A percentile compares a stretch with the other conserved stretches of the same genome.
Evolutionary conservation across 2,113 vertebrate genomes (phyloP).

Genomic region (Odontophorus gujanensis): DNA sequence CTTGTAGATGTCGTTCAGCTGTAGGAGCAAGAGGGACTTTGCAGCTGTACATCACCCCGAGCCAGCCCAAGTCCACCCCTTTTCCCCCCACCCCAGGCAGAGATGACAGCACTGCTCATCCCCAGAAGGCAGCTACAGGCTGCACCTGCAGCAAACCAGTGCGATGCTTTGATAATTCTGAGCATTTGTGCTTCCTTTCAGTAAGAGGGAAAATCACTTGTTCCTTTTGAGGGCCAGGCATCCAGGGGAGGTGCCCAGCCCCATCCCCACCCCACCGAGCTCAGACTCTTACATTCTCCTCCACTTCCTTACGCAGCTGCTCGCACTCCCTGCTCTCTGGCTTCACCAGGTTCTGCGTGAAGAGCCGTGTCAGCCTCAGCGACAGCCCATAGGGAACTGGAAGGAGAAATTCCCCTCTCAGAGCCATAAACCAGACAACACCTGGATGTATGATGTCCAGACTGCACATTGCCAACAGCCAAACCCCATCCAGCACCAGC

Average conservation of each 20-base stretch:
- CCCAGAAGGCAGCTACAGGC: not conserved
- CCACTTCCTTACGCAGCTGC: conserved; percentile 88
- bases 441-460: not conserved
- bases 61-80: not conserved
- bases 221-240: not conserved
- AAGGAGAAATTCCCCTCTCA: not conserved
- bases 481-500: not conserved
- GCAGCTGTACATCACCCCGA: not conserved
- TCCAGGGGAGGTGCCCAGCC: not conserved
- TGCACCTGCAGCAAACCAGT: fast-evolving
- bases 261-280: not conserved
- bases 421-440: not conserved
- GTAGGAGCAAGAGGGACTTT: not conserved
- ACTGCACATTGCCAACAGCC: not conserved
- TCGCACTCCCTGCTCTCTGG: conserved; percentile 83
- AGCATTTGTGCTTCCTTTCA: not conserved
- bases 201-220: not conserved
- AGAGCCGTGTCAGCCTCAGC: conserved; percentile 86
- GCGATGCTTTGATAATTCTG: not conserved
- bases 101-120: not conserved
- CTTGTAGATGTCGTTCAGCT: conserved; percentile 91
- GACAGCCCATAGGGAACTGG: conserved; percentile 90
- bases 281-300: conserved; percentile 86
- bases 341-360: conserved; percentile 85
- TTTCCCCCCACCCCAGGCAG: not conserved